Evolutionary conservation across 2,888 invertebrate species (phyloP), one percentile per base, ranked within the genome.

Genomic region (Allacma fusca): DNA sequence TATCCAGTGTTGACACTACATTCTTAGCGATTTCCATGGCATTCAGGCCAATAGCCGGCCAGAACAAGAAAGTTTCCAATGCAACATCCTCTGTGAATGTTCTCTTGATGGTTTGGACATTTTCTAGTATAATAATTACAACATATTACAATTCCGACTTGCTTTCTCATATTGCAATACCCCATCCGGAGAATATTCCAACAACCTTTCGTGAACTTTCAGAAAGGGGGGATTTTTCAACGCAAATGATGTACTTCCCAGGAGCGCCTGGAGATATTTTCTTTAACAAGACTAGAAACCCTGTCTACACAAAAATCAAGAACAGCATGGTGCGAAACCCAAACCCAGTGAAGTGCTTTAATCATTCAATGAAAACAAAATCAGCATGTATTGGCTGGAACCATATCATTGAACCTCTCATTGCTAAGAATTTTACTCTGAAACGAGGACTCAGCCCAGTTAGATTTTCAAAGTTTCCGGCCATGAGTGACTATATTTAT

Each of bases 111-210:
- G 40, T 23, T 7, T 73, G 73, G 73, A 40, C 59, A 40, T 73
- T 73, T 40, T 62, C 23, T 7, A 40, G 40, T 19, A 2, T 62
- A 24, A n/a, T 73, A 4, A 21, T 73, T 1, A 34, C 28, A 16
- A 73, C 24, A 1, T 73, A 62, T 16, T 73, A 73, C 64, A 73
- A 24, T n/a, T 73, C 73, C 1, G 59, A 73, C 23, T 24, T 73
- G 16, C 23, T 73, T 12, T 62, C 73, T 0, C 24, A 40, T 19
- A 34, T 73, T 4, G 29, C 73, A 23, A 2, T 62, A 7, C 73
- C 73, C n/a, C 2, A 12, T 1, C 21, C 21, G 9, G 73, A 73
- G 16, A 23, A 40, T 23, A 24, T 62, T 4, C 73, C 73, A 34
- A n/a, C 19, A 29, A n/a, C 50, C 23, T 76, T 69, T 21, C 50